Conservation (phyloP, 2,113 vertebrate species). For the Toxotes chatareus region DNA sequence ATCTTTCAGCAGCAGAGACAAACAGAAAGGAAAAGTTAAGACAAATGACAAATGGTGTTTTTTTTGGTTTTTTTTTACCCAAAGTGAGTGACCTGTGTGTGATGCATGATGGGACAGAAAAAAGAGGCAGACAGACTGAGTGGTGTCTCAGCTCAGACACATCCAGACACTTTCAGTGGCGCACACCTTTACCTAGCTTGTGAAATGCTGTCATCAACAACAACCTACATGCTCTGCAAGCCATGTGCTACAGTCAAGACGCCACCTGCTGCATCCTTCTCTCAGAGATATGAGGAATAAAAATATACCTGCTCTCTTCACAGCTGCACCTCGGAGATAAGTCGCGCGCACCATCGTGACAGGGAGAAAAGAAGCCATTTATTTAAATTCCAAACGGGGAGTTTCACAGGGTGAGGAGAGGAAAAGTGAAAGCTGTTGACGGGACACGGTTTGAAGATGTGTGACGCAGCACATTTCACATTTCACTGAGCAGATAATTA, state of each 20-base stretch:
- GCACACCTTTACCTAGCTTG: slow-evolving; percentile 37
- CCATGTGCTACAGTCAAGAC: slow-evolving; percentile 19
- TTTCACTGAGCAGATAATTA: slow-evolving; percentile 53
- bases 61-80: neutral
- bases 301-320: slow-evolving; percentile 69
- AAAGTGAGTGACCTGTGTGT: slow-evolving; percentile 2
- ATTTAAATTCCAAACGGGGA: slow-evolving; percentile 55
- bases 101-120: slow-evolving; percentile 18
- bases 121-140: neutral
- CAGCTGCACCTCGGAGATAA: slow-evolving; percentile 76
- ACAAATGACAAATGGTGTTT: neutral
- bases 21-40: neutral
- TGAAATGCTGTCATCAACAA: slow-evolving; percentile 36
- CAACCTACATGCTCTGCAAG: slow-evolving; percentile 42
- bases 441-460: slow-evolving; percentile 28
- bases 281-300: slow-evolving; percentile 65
- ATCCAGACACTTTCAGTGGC: neutral
- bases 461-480: slow-evolving; percentile 29
- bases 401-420: slow-evolving; percentile 43
- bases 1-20: slow-evolving; percentile 12
- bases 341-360: slow-evolving; percentile 41
- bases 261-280: slow-evolving; percentile 56
- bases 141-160: neutral
- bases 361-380: slow-evolving; percentile 32
- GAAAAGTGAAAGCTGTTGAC: slow-evolving; percentile 14